Evolutionary conservation across 2,888 invertebrate species (phyloP), one percentile per base, ranked within the genome.

Genomic region (Hemicrepidius hirtus): DNA sequence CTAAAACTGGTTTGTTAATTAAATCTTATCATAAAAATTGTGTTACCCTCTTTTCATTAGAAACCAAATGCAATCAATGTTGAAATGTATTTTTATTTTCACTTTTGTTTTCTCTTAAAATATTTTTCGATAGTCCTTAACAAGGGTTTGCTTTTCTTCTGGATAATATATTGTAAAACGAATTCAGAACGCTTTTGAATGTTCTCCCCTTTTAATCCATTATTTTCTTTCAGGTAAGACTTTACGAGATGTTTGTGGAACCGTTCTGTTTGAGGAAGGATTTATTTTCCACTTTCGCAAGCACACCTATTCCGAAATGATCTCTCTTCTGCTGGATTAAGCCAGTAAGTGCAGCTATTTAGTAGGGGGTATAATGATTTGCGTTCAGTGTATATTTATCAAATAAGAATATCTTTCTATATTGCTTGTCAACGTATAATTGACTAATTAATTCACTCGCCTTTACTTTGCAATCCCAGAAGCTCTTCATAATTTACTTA

Each of bases 201-300:
- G 20, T 53, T 53, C 32, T 13, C 32, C 28, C 32, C 24, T 13
- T 53, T 53, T 53, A 53, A 53, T 53, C 28, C 28, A 53, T 53
- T 53, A 28, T 57, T 57, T 57, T 57, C 18, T 57, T 57, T 57
- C 37, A 57, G 57, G 57, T 57, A 57, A 57, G 57, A 18, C 37
- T 57, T 57, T 20, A 32, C 18, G 18, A 57, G 57, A 57, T 12
- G 37, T 37, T 57, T 37, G 57, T n/a, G 37, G 35, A 57, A 18
- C 37, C 35, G 37, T 20, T 57, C n/a, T 20, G 37, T 57, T 57
- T 37, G 57, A 21, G 21, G 44, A 20, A 57, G 37, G 21, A 37
- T 35, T 55, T 35, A 57, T 57, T 37, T 57, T 35, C 57, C 57
- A 37, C 37, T 20, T 20, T 40, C 37, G 57, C 18, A 13, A 37